Base-by-base conservation (phyloP, 2,888 invertebrate species). In the Suillia variegata region DNA sequence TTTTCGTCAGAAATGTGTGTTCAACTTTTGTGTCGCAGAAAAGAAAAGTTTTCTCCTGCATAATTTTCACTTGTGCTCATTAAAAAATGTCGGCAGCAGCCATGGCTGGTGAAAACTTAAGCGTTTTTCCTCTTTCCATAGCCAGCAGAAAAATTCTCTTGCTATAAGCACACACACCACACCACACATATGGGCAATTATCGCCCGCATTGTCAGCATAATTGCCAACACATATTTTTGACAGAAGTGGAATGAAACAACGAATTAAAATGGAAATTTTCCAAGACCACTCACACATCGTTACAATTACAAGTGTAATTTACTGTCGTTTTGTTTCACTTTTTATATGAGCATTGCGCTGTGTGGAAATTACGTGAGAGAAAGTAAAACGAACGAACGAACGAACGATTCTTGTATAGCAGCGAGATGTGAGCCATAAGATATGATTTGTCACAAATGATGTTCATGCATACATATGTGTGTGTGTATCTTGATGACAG, bases 311-410 rank as follows among this genome's bases (percentile, higher is more conserved):
- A n/a, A n/a, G n/a, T n/a, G n/a, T n/a, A n/a, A n/a, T n/a, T n/a
- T n/a, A n/a, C n/a, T n/a, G n/a, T n/a, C n/a, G n/a, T n/a, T 12
- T 6, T 31, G 38, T 45, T 20, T 8, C 45, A 6, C 5, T 45
- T 45, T 45, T n/a, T 8, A 45, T 3, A 45, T 31, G 17, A 45
- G 13, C 17, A 20, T 6, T 45, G n/a, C n/a, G n/a, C n/a, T n/a
- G n/a, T n/a, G n/a, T n/a, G 45, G 67, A 61, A 72, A 54, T 63
- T 72, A 73, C 74, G 74, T 74, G 74, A 74, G 74, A 70, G 74
- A 74, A 74, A 74, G 74, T 74, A 53, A 53, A 31, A 5, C 20
- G 45, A n/a, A n/a, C n/a, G 17, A 13, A 22, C 17, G 48, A 45
- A 20, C 18, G 18, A 45, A 45, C 17, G 45, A 20, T 20, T 45